Base-by-base conservation (phyloP, 2,888 invertebrate genomes). In the Nomada fucata region DNA sequence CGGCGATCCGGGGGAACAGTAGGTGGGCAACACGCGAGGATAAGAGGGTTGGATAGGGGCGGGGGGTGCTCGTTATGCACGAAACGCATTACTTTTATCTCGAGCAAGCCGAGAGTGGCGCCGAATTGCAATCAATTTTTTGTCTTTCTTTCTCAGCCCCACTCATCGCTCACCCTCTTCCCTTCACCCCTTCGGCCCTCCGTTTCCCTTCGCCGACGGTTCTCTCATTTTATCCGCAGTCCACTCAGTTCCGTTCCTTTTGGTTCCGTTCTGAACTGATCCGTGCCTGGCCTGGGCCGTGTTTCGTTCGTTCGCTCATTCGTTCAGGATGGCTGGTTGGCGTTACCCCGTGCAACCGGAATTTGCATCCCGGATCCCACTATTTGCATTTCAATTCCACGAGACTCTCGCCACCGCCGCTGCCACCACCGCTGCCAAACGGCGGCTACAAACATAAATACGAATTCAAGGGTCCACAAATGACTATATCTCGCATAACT, bases 311-410 rank as follows among this genome's bases (percentile, higher is more conserved):
- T 84, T 83, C 89, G 87, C 80, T 86, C 87, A 84, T 84, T 85
- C 86, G 89, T 88, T 89, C 86, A 82, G 86, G 86, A 83, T 86
- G 87, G 87, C 86, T 88, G 89, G 84, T 83, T 88, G 89, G 91
- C 92, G 92, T 92, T 92, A 92, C 91, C 90, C 91, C 90, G 89
- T 92, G 92, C 92, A 91, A 91, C 90, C 88, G 91, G 92, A 92
- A 93, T 93, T 93, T 93, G 93, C 93, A 93, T 93, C 92, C 90
- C 90, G 92, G 91, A 93, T 93, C 91, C 91, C 90, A 87, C 90
- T 91, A 93, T 93, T 93, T 93, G 93, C 93, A 93, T 93, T 93
- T 93, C 93, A 93, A 93, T 93, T 93, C 91, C 91, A 86, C 91
- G 90, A 90, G 91, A 91, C 90, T 91, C 88, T 90, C 90, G 89